Evolutionary conservation across 2,888 invertebrate genomes (phyloP).

Genomic region (Ectemnius cavifrons): DNA sequence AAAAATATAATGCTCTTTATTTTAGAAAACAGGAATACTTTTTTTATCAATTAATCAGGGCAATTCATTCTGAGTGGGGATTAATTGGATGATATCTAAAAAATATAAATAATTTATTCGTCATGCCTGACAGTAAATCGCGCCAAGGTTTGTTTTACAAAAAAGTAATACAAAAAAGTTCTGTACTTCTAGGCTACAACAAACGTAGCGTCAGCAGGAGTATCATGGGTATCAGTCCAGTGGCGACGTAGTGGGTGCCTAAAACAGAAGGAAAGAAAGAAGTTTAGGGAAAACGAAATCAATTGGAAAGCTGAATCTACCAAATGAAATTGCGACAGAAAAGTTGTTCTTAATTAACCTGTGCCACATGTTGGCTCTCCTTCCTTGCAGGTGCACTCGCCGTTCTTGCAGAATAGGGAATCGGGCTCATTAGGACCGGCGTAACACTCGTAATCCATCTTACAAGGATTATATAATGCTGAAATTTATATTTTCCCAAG

Average conservation of each 20-base stretch:
- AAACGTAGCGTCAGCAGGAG: slow-evolving; percentile 23
- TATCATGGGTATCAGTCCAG: slow-evolving; percentile 15
- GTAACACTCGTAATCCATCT: slow-evolving; percentile 55
- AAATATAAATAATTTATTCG: slow-evolving; percentile 23
- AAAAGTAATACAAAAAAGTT: background rate
- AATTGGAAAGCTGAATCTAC: slow-evolving; percentile 10
- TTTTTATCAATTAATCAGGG: too few species aligned
- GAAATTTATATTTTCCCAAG: slow-evolving; percentile 8
- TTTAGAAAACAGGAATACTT: background rate
- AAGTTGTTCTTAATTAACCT: slow-evolving; percentile 58
- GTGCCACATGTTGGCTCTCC: slow-evolving; percentile 47
- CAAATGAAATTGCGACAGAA: slow-evolving; percentile 28
- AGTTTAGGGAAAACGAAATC: too few species aligned
- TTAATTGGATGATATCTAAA: background rate
- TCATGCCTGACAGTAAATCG: background rate
- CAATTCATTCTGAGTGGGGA: too few species aligned
- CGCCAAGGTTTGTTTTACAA: background rate
- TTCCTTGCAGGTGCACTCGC: slow-evolving; percentile 56
- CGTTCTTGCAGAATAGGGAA: slow-evolving; percentile 54
- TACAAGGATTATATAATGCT: slow-evolving; percentile 58
- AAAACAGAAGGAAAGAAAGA: slow-evolving; percentile 14
- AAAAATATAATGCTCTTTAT: background rate
- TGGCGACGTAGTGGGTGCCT: slow-evolving; percentile 28
- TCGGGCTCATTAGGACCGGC: slow-evolving; percentile 9
- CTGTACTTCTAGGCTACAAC: slow-evolving; percentile 7